Base-by-base conservation (phyloP, 2,888 invertebrate species). In the Myathropa florea region DNA sequence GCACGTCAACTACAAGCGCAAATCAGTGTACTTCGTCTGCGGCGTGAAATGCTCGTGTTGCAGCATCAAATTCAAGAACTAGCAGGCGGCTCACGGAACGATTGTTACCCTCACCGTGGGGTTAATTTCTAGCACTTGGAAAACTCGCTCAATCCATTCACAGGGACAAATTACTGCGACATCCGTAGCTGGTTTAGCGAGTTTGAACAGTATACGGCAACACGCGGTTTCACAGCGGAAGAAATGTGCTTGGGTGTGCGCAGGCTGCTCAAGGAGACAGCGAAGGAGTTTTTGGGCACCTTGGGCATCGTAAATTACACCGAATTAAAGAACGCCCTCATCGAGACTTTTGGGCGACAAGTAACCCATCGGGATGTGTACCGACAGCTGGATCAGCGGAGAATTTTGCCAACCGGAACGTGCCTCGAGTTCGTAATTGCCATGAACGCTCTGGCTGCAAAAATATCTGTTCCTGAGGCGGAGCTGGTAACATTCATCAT, bases 371-470 rank as follows among this genome's bases (percentile, higher is more conserved):
- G 79, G 0, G 71, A 78, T 18, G 10, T 78, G 33, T 70, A 71
- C 30, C 36, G 70, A 7, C 70, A 78, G 14, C 18, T 75, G 10
- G 64, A 78, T 14, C 4, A 18, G 6, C 71, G 33, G 18, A 63
- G 57, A 26, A 71, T 72, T 4, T 7, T 10, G 6, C 55, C 64
- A 57, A n/a, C 57, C 2, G 79, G 71, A 4, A 59, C 71, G 4
- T 79, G 65, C 24, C n/a, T 72, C 18, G 79, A 80, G 14, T 73
- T 60, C 14, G 65, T 72, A 21, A 72, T 72, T 4, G n/a, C 67
- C 0, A n/a, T 80, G 72, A 80, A 36, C 12, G 26, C 72, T 4
- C 26, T 72, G 4, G 79, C 72, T 2, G 1, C 67, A 7, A 80
- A 65, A 46, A 65, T 72, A 30, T 63, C 71, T n/a, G 39, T 79